Evolutionary conservation across 2,888 invertebrate species (phyloP), one percentile per base, ranked within the genome.

Genomic region (Parelbella ahira): DNA sequence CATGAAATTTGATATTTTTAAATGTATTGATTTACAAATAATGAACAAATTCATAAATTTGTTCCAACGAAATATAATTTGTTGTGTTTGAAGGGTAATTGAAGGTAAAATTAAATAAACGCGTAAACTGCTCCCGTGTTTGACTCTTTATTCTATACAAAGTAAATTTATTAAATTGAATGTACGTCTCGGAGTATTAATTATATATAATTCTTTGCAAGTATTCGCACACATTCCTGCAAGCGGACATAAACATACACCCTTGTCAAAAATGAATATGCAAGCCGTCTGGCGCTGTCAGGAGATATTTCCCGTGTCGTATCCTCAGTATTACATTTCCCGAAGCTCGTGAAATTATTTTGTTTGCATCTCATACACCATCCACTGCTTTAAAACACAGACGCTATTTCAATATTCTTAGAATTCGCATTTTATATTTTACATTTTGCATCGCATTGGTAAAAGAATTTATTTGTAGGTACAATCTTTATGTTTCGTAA

Each of bases 361-460:
- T 32, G 12, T 39, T 39, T 25, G 30, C 30, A 18, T 30, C 24
- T 12, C 24, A 29, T 20, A 15, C 15, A 15, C 15, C 9, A 32
- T 30, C 24, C 10, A 29, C 18, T 10, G 12, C 18, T 18, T 18
- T 19, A 25, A 4, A 23, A 33, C 12, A 27, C 20, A 21, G 23
- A 13, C 33, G 39, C 19, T 41, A 19, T n/a, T 33, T 41, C 39
- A 33, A 33, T 41, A 20, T 41, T 32, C 25, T n/a, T 9, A 18
- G 20, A 27, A 33, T 41, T 19, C 33, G 20, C n/a, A 27, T 33
- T 39, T 21, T 10, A 13, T 24, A 27, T 36, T 25, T 36, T 6
- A 19, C 10, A 27, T 10, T n/a, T 20, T 5, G 25, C 18, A 25
- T 18, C 11, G 18, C 2, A 25, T 19, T 7, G 5, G 15, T 5